Base-by-base conservation (phyloP, 1,140 invertebrate genomes). In the Tetranychus cinnabarinus region DNA sequence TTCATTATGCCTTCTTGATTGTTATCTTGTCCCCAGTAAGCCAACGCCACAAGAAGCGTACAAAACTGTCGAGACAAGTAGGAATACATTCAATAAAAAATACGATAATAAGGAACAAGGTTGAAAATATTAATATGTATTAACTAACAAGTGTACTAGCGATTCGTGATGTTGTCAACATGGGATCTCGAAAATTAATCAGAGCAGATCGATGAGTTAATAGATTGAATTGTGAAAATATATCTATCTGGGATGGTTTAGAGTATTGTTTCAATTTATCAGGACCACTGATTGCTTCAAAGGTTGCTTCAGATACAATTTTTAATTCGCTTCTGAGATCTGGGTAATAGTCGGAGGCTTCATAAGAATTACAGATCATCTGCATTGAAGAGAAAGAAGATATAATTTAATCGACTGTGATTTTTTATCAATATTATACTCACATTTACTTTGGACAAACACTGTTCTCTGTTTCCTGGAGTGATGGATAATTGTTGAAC, bases 1-100 rank as follows among this genome's bases (percentile, higher is more conserved):
- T 96, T 96, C 80, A 87, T 86, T 0, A 93, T 83, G 5, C 88
- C 88, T 66, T 88, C 82, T 72, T 92, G 83, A 67, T 86, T 81
- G 42, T 87, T 68, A 66, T 79, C 74, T 70, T 95, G 90, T 0
- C 83, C 80, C 68, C 84, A 86, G 73, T 90, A 97, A 59, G 96
- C 83, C 4, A 90, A 70, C 5, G 88, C 89, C 63, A 96, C 81
- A 3, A 95, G 70, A 7, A 88, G 68, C 3, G 86, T 81, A 5
- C 92, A 82, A 75, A 90, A 80, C 87, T 90, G 67, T 23, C 0
- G 23, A 23, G 23, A 23, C 12, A 37, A 37, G 57, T 58, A 67
- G 50, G 54, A 23, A 10, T 6, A 23, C 8, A 46, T 4, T 2
- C 10, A 33, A 23, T 23, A 42, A 46, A 58, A 15, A 10, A 50